phyloP scores from a whole-genome alignment of 2,113 vertebrate species.

The Zingel zingel region DNA sequence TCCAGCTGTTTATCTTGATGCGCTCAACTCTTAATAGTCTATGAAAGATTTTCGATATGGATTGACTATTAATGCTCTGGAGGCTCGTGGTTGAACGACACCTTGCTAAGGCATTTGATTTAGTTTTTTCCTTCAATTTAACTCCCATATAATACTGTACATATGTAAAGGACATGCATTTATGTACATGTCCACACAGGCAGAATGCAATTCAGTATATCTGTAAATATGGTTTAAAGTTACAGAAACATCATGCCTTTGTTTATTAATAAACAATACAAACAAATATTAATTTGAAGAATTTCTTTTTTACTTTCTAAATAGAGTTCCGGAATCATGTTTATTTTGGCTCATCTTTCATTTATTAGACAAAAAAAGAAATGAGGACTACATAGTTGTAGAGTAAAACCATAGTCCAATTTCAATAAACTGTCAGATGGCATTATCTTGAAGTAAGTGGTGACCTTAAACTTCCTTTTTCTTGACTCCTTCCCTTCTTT shows the following conservation, averaged over 20 bases:
- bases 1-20: too few species aligned
- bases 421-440: background rate
- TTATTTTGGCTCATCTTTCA: too few species aligned
- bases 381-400: background rate
- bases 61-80: background rate
- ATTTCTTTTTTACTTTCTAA: too few species aligned
- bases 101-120: background rate
- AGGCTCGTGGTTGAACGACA: background rate
- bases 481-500: background rate
- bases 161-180: background rate
- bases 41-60: background rate
- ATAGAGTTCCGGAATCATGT: background rate
- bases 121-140: too few species aligned
- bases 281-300: background rate
- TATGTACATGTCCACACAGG: background rate
- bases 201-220: background rate
- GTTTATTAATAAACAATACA: background rate
- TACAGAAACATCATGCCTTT: background rate
- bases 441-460: background rate
- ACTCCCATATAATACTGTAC: background rate
- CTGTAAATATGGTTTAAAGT: too few species aligned
- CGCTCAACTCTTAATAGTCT: too few species aligned
- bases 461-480: slow-evolving; percentile 4
- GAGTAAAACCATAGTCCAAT: background rate
- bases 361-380: background rate